Base-by-base conservation (phyloP, 2,888 invertebrate genomes). In the Cacoxenus indagator region DNA sequence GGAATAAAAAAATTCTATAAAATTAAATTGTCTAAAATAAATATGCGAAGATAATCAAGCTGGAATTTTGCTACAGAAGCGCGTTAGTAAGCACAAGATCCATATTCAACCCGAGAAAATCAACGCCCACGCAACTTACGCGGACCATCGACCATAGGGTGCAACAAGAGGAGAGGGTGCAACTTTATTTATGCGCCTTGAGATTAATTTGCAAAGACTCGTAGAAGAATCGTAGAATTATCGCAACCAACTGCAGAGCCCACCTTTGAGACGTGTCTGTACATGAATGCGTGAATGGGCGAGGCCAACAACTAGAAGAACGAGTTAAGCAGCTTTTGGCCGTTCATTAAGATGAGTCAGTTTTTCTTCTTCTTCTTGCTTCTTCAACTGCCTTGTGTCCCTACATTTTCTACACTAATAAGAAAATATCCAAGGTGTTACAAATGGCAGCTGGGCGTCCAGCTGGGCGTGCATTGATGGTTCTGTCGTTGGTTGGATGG, bases 271-370 rank as follows among this genome's bases (percentile, higher is more conserved):
- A 37, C 37, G 37, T 37, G 2, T 37, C 9, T 37, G 37, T 37
- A 14, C 1, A 14, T 37, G 2, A 11, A 14, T 37, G 37, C 14
- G 37, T 2, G 37, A 1, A 14, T 2, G 37, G 37, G 37, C 37
- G 37, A 48, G 48, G 48, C 48, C 48, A 48, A 5, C 48, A 37
- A 37, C 37, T 37, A 51, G 27, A 27, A 55, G 55, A 55, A 55
- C 14, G 55, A 55, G 55, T 55, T 55, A 55, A 55, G 67, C 67
- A 69, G 69, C 76, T 67, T 81, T 78, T 82, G 78, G 82, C 79
- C 9, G 31, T 31, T 31, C 31, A 31, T 31, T 31, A 31, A 31
- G 31, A 68, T 66, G 73, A 68, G 73, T 68, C 81, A 78, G 65
- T 70, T 76, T 71, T 61, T 43, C 22, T 31, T 37, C 6, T 37